phyloP scores from a whole-genome alignment of 2,888 invertebrate genomes.

The Meteorus cinctellus region DNA sequence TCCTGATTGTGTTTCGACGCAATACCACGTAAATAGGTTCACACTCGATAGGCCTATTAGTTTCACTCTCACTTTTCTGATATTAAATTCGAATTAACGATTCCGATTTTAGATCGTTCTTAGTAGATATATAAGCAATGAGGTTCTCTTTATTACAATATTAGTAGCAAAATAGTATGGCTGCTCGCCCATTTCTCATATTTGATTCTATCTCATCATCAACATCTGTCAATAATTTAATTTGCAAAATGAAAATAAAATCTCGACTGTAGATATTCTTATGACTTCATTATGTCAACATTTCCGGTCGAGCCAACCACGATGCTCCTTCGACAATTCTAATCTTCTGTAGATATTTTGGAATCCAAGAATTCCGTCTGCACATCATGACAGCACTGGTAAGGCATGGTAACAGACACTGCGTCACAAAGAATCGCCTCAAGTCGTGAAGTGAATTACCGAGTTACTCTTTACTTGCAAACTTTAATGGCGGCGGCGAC shows the following conservation, averaged over 20 bases:
- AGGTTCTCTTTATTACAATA: too few relatives aligned
- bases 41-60: neutral
- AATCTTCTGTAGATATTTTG: neutral
- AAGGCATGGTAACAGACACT: neutral
- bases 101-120: too few relatives aligned
- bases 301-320: too few relatives aligned
- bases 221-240: too few relatives aligned
- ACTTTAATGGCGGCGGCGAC: neutral
- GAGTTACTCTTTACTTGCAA: neutral
- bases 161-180: too few relatives aligned
- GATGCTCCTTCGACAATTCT: neutral
- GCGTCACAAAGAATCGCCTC: neutral
- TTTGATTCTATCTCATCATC: too few relatives aligned
- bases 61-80: neutral
- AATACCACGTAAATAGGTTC: neutral
- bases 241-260: too few relatives aligned
- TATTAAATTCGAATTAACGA: neutral
- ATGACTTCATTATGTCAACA: too few relatives aligned
- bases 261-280: too few relatives aligned
- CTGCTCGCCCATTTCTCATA: too few relatives aligned
- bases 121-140: too few relatives aligned
- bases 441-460: slow-evolving; percentile 4
- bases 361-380: neutral
- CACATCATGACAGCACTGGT: too few relatives aligned
- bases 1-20: neutral